These are phyloP conservation scores for Drosophila cracens DNA, from an alignment of 2,888 invertebrate genomes.

Conservation along the genomic window DNA sequence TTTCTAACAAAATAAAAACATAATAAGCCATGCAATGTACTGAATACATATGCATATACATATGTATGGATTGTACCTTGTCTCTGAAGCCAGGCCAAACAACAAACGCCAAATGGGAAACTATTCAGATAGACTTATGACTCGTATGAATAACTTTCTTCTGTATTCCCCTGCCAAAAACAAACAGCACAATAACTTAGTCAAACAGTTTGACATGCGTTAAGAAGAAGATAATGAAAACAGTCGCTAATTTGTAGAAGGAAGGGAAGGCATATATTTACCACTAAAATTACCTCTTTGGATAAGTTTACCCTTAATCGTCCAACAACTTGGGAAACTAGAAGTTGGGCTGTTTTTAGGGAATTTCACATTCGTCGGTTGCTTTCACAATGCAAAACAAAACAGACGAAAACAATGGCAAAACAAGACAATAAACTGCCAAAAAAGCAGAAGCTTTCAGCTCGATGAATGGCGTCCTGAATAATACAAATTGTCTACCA, in stretches of 20 bases:
- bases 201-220: neutral
- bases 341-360: neutral
- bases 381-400: slow-evolving; percentile 21
- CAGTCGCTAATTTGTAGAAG: neutral
- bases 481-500: slow-evolving; percentile 6
- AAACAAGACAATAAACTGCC: slow-evolving; percentile 75
- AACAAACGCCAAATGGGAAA: slow-evolving; percentile 22
- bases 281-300: neutral
- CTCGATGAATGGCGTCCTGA: slow-evolving; percentile 1
- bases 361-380: slow-evolving; percentile 11
- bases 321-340: neutral
- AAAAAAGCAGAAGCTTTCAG: slow-evolving; percentile 72
- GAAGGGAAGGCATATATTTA: neutral
- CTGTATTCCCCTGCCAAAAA: slow-evolving; percentile 5
- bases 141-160: slow-evolving; percentile 23
- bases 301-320: neutral
- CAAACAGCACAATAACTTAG: slow-evolving; percentile 23
- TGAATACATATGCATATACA: slow-evolving; percentile 10
- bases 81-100: neutral
- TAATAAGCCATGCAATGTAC: slow-evolving; percentile 34
- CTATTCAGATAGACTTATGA: slow-evolving; percentile 36
- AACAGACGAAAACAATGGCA: slow-evolving; percentile 54
- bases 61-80: neutral
- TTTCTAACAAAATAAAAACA: slow-evolving; percentile 20
- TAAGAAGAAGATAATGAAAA: neutral